phyloP scores from a whole-genome alignment of 2,113 vertebrate species.

The Etia nguti region DNA sequence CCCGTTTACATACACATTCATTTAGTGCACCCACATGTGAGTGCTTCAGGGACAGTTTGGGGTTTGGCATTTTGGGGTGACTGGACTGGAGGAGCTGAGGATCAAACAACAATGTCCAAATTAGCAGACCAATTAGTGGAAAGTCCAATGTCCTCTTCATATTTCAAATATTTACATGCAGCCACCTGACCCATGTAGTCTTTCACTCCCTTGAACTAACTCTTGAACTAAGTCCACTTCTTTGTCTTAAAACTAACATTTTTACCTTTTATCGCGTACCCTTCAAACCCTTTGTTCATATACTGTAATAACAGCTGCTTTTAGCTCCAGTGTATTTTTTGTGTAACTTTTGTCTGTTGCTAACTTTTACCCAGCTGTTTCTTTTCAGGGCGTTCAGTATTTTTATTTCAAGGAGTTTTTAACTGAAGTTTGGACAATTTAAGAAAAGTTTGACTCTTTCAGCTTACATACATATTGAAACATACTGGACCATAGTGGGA shows the following conservation, averaged over 20 bases:
- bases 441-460: background rate
- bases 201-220: background rate
- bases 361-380: background rate
- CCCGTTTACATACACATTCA: background rate
- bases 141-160: background rate
- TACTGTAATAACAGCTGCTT: background rate
- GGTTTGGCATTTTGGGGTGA: fast-evolving
- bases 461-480: background rate
- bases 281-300: background rate
- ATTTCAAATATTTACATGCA: background rate
- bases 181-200: background rate
- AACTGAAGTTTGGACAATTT: background rate
- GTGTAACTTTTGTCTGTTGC: background rate
- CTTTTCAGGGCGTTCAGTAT: background rate
- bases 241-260: background rate
- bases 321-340: background rate
- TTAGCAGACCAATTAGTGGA: background rate
- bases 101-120: background rate
- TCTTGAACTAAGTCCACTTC: background rate
- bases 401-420: background rate
- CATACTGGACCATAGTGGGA: background rate
- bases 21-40: background rate
- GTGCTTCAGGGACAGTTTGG: fast-evolving
- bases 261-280: background rate
- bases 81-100: background rate